Conservation (phyloP, 2,797 vertebrate species). For the Micromesistius poutassou region DNA sequence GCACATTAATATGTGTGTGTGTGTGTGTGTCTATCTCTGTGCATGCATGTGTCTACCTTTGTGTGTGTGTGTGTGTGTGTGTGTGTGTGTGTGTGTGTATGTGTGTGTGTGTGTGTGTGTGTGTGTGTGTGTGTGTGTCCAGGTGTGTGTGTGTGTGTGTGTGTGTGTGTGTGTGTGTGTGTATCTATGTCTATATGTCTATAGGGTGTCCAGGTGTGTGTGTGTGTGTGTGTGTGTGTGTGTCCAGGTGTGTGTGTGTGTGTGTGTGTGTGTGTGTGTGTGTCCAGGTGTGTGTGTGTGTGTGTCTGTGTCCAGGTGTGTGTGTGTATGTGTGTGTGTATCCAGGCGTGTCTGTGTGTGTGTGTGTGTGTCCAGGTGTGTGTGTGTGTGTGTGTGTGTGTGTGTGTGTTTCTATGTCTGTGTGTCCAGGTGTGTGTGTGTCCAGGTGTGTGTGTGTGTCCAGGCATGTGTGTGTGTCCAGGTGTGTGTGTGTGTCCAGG, state of each 20-base stretch:
- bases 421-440: not conserved
- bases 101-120: not conserved
- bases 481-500: constrained; percentile 6
- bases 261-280: too few species aligned
- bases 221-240: not conserved
- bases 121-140: too few species aligned
- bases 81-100: constrained; percentile 14
- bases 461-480: constrained; percentile 11
- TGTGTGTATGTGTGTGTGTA: constrained; percentile 5
- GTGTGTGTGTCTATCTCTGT: too few species aligned
- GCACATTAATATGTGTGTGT: not conserved
- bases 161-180: too few species aligned
- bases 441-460: not conserved
- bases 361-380: constrained; percentile 8
- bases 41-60: too few species aligned
- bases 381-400: constrained; percentile 28
- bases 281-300: too few species aligned
- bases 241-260: constrained; percentile 5
- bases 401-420: too few species aligned
- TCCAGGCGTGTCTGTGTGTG: constrained; percentile 8
- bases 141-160: too few species aligned
- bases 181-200: too few species aligned
- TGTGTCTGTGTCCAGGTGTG: not conserved
- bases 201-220: too few species aligned
- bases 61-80: not conserved